These are phyloP conservation scores for Drosophila asahinai DNA, from an alignment of 1,140 invertebrate genomes.

Conservation along the genomic window DNA sequence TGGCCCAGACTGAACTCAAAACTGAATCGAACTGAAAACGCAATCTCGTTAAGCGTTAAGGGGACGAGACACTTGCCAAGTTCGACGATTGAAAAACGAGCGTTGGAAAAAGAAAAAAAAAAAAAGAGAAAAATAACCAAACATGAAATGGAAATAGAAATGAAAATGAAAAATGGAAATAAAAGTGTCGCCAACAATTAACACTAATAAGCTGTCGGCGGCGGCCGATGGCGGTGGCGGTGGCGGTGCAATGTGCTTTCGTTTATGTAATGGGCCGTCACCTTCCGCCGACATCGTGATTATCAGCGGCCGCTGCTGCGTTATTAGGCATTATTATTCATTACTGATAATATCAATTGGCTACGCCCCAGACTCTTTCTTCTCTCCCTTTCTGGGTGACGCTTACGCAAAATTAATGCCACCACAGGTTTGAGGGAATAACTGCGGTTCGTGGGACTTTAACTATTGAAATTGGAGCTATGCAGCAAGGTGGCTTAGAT, in stretches of 20 bases:
- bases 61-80: slow-evolving; percentile 33
- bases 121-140: background rate
- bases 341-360: slow-evolving; percentile 75
- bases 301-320: slow-evolving; percentile 21
- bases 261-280: slow-evolving; percentile 74
- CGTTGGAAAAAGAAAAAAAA: slow-evolving; percentile 16
- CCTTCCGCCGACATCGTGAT: slow-evolving; percentile 42
- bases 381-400: background rate
- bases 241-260: slow-evolving; percentile 52
- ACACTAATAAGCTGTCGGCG: slow-evolving; percentile 46
- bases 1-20: slow-evolving; percentile 17
- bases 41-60: slow-evolving; percentile 77
- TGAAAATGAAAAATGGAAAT: slow-evolving; percentile 25
- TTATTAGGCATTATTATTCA: slow-evolving; percentile 77
- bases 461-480: background rate
- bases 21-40: slow-evolving; percentile 15
- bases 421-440: background rate
- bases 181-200: slow-evolving; percentile 62
- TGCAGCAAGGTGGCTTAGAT: background rate
- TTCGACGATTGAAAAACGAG: slow-evolving; percentile 24
- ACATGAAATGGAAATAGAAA: slow-evolving; percentile 26
- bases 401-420: slow-evolving; percentile 37
- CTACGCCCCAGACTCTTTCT: slow-evolving; percentile 39
- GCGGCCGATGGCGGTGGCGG: background rate
- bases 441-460: background rate